Conservation (phyloP, 2,888 invertebrate species). For the Pherbina coryleti region DNA sequence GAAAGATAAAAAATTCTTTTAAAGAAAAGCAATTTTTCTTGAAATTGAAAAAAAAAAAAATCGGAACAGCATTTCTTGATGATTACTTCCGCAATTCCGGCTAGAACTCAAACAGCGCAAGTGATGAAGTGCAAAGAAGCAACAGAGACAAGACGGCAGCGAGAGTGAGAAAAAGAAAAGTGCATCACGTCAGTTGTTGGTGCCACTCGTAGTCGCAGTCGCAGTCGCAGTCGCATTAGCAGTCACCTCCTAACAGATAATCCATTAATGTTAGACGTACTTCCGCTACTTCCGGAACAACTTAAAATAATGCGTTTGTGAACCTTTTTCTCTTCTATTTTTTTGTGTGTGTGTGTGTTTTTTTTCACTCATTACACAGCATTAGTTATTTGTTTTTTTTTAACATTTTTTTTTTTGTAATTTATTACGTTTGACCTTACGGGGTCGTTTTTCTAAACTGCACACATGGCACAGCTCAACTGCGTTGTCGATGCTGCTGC, state of each 20-base stretch:
- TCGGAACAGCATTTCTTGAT: slow-evolving; percentile 19
- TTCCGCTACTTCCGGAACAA: slow-evolving; percentile 51
- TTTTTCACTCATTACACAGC: neutral
- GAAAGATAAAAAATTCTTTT: neutral
- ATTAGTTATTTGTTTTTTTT: neutral
- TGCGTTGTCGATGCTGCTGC: neutral
- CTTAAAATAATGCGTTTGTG: slow-evolving; percentile 42
- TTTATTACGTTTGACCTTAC: neutral
- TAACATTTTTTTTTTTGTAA: neutral
- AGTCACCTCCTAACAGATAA: neutral
- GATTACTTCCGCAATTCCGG: slow-evolving; percentile 34
- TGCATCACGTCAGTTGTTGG: neutral
- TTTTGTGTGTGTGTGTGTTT: neutral
- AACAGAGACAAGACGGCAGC: neutral
- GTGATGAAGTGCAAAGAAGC: neutral
- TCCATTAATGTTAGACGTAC: slow-evolving; percentile 33
- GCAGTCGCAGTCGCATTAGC: neutral
- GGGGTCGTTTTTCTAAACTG: slow-evolving; percentile 2
- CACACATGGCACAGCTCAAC: neutral
- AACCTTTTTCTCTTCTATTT: neutral
- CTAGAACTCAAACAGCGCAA: neutral
- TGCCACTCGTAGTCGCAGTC: neutral
- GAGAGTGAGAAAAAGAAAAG: neutral
- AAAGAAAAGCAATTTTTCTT: slow-evolving; percentile 16
- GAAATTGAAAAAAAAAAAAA: slow-evolving; percentile 7